Evolutionary conservation across 35 echinoderm and acorn worm species (phyloP), one percentile per base, ranked within the genome.

Genomic region (Patiria miniata): DNA sequence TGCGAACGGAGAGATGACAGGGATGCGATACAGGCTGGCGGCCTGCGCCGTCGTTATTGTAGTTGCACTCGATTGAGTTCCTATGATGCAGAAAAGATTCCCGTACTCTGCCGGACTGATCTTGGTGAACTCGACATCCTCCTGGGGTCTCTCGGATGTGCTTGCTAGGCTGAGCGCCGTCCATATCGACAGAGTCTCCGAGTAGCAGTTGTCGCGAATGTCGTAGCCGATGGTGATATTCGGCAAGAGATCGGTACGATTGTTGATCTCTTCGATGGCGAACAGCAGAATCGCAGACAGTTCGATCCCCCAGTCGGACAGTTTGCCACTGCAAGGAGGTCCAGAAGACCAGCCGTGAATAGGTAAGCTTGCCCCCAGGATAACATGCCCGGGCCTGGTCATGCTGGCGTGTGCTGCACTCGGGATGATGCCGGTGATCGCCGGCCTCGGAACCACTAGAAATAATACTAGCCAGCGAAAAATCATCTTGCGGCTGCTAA

Each of bases 191-290:
- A 36, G 26, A 6, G 33, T 57, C 50, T 80, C 56, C 5, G 51
- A 68, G 21, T 37, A 61, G 44, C 87, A 89, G 34, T 60, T 54
- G 40, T 89, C 87, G 19, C 57, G 79, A 39, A 89, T 89, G 15
- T 89, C 87, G 40, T 69, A 89, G 16, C 87, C 87, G 32, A 89
- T 81, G 37, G 87, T 89, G 22, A 89, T 26, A 29, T 81, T 61
- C 37, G 57, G 54, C 36, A 89, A 44, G 9, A 89, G 36, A 61
- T 80, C 78, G 8, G 40, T 7, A n/a, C 56, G 78, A 1, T 58
- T 34, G 55, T 89, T 89, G 52, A 89, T 51, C 57, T 82, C 37
- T 9, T 89, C 53, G 19, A 89, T 89, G 2, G 79, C 87, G 10
- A 47, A 89, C 2, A 89, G 44, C 53, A 89, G 57, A 7, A 54